Base-by-base conservation (phyloP, 2,113 vertebrate genomes). In the Misgurnus mizolepis region DNA sequence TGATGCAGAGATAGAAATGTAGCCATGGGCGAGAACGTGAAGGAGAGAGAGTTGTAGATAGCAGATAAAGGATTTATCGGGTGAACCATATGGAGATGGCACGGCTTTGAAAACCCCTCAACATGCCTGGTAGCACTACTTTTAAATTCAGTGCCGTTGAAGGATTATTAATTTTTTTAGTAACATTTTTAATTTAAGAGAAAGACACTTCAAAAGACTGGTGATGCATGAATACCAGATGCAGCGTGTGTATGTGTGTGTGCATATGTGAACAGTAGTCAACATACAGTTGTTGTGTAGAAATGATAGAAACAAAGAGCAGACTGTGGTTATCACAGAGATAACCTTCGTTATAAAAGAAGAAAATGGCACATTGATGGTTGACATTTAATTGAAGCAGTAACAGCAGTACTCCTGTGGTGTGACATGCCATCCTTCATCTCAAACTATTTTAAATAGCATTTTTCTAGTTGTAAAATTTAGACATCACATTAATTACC, bases 1-100 rank as follows among this genome's bases (percentile, higher is more conserved):
- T 98, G 96, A 98, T 97, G 96, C 95, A 94, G 94, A 95, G 96
- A 95, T 95, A 95, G 94, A 96, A 96, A 95, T 89, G 93, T 95
- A 96, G 97, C 97, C 97, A 96, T 93, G 86, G 96, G 96, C 95
- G 90, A 97, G 91, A 92, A 93, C 94, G 93, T 93, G 89, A 91
- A 55, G 94, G 94, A 83, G 89, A 94, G 94, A 92, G 91, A 92
- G 90, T 93, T 83, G 89, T 94, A 94, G 93, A 95, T 91, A 93
- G 90, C 78, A 93, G 94, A 94, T 95, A 93, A 95, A 95, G 95
- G 94, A 95, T 96, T 50, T 96, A 96, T 95, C 94, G 76, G 89
- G 84, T 79, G 85, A 92, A 95, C 93, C 96, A 96, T 94, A 96
- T 96, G 96, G 96, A 94, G 94, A 95, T 90, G 92, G 91, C 91